phyloP scores from a whole-genome alignment of 2,797 vertebrate genomes.

The Gymnoscopelus braueri region DNA sequence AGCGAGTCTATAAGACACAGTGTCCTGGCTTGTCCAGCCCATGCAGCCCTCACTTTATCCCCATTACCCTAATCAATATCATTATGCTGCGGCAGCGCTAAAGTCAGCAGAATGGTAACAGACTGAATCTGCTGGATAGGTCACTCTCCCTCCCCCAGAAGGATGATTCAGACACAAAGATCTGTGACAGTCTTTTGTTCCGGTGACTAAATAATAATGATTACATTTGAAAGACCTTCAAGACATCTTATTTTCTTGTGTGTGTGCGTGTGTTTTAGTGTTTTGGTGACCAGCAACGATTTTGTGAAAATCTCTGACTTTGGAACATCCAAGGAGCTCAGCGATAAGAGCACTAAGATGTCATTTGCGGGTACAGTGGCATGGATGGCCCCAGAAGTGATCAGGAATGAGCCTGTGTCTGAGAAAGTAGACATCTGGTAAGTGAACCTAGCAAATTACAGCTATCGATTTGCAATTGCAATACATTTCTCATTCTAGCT shows the following conservation, averaged over 20 bases:
- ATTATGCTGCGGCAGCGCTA: conserved; percentile 59
- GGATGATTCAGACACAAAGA: conserved; percentile 56
- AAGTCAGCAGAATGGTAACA: conserved; percentile 70
- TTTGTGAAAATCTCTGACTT: conserved; percentile 98
- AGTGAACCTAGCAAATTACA: conserved; percentile 60
- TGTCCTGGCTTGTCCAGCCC: conserved; percentile 28
- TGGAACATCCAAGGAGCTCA: conserved; percentile 98
- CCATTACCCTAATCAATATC: conserved; percentile 69
- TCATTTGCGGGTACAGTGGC: conserved; percentile 98
- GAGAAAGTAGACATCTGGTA: conserved; percentile 99
- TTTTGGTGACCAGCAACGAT: conserved; percentile 96
- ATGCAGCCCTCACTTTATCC: conserved; percentile 37
- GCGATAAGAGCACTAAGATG: conserved; percentile 99
- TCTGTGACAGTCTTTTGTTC: conserved; percentile 27
- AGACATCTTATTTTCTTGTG: not conserved
- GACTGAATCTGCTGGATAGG: conserved; percentile 64
- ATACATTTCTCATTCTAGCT: not conserved
- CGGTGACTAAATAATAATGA: not conserved
- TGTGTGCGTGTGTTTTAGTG: conserved; percentile 74
- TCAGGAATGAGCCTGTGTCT: conserved; percentile 96
- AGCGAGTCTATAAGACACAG: conserved; percentile 25
- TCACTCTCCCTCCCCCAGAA: conserved; percentile 65
- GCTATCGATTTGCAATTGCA: not conserved
- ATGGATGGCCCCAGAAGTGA: conserved; percentile 99
- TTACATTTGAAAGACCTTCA: conserved; percentile 14